phyloP scores from a whole-genome alignment of 2,888 invertebrate genomes.

The Cremastinae sp. region DNA sequence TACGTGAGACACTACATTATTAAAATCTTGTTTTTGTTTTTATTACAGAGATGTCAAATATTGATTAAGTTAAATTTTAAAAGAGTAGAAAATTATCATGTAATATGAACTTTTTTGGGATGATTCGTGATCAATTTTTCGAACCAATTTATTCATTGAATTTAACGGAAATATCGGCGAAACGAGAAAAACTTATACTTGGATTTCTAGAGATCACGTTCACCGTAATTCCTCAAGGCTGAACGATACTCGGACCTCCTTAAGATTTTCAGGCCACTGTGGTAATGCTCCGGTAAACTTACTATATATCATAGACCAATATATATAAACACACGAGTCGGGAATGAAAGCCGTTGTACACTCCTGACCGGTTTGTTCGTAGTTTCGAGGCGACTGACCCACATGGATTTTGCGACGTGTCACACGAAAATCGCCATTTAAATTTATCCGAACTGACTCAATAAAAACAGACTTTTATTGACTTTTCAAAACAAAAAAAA shows the following conservation, averaged over 20 bases:
- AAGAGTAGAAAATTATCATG: too few species aligned
- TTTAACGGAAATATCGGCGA: too few species aligned
- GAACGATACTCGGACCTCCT: slow-evolving; percentile 27
- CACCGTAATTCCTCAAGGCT: slow-evolving; percentile 48
- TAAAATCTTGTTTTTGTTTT: too few species aligned
- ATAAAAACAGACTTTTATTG: background rate
- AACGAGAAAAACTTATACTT: background rate
- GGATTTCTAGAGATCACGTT: slow-evolving; percentile 27
- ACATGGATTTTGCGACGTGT: slow-evolving; percentile 49
- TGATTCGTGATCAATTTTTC: too few species aligned
- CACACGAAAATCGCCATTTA: slow-evolving; percentile 26
- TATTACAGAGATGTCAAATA: too few species aligned
- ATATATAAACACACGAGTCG: slow-evolving; percentile 26
- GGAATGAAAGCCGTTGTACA: slow-evolving; percentile 67
- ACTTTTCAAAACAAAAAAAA: background rate
- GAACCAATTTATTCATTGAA: too few species aligned
- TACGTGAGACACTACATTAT: too few species aligned
- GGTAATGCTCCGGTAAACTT: slow-evolving; percentile 23
- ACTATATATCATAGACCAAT: slow-evolving; percentile 1
- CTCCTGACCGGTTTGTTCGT: slow-evolving; percentile 62
- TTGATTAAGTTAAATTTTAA: too few species aligned
- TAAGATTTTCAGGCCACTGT: slow-evolving; percentile 32
- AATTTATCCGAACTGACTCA: slow-evolving; percentile 8
- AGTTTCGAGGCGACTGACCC: slow-evolving; percentile 61
- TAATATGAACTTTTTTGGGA: too few species aligned